Percentiles rank a stretch among this genome's conserved stretches.
Conservation (phyloP, 2,888 invertebrate genomes). For the Alviniconcha strummeri region DNA sequence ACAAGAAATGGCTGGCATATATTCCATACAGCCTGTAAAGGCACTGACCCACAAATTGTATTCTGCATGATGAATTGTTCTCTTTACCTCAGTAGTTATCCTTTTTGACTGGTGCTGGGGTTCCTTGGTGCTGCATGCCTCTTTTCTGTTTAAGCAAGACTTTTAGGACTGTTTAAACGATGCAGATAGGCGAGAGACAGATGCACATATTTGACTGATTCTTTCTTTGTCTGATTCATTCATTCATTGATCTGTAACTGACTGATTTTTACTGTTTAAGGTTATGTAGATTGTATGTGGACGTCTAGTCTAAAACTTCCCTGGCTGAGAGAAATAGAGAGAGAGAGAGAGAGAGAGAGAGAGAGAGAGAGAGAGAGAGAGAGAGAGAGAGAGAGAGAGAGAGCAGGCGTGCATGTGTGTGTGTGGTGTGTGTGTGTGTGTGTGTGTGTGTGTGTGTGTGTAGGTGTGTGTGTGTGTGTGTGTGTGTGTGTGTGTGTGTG, state of each 20-base stretch:
- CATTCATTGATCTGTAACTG: too few species aligned
- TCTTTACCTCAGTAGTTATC: background rate
- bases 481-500: background rate
- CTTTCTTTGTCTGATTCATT: too few species aligned
- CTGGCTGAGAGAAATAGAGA: too few species aligned
- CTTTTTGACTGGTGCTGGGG: background rate
- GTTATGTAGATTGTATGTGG: too few species aligned
- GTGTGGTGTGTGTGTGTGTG: background rate
- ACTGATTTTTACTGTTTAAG: too few species aligned
- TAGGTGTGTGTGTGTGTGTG: background rate
- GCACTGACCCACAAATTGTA: conserved; percentile 4
- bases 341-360: too few species aligned
- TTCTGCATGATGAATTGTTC: conserved; percentile 11
- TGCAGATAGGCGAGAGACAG: too few species aligned
- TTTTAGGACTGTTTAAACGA: too few species aligned
- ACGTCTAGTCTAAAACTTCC: too few species aligned
- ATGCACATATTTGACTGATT: too few species aligned
- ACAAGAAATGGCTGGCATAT: background rate
- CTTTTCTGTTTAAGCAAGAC: too few species aligned
- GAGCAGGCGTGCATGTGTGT: background rate
- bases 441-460: conserved; percentile 1
- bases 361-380: background rate
- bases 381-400: background rate
- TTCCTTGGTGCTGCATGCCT: too few species aligned
- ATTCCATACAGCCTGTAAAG: background rate